Conservation (phyloP, 1,140 invertebrate genomes). For the Temnothorax nylanderi region DNA sequence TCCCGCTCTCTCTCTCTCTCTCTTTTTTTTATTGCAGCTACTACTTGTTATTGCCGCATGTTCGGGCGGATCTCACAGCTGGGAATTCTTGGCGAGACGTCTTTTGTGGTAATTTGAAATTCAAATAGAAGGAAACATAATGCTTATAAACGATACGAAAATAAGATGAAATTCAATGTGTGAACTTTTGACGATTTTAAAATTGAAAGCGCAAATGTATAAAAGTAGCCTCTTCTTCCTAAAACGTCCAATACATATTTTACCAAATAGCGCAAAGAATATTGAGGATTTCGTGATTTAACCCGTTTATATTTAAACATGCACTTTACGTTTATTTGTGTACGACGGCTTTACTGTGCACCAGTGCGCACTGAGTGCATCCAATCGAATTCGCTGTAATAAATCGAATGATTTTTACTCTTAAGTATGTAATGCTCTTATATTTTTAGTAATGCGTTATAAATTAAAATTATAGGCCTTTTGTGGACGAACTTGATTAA, state of each 20-base stretch:
- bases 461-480: neutral
- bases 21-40: slow-evolving; percentile 17
- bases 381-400: neutral
- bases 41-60: slow-evolving; percentile 44
- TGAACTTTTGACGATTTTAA: neutral
- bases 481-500: neutral
- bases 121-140: slow-evolving; percentile 14
- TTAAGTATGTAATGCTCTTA: neutral
- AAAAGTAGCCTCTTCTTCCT: neutral
- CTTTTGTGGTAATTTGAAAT: slow-evolving; percentile 39
- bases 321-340: too few species aligned
- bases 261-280: too few species aligned
- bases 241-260: too few species aligned
- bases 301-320: too few species aligned
- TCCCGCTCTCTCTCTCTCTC: neutral
- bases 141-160: slow-evolving; percentile 30
- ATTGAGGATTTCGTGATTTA: too few species aligned
- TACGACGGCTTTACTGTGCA: too few species aligned
- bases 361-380: too few species aligned
- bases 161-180: slow-evolving; percentile 31
- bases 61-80: neutral
- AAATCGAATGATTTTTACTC: neutral
- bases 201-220: slow-evolving; percentile 5
- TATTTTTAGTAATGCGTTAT: neutral
- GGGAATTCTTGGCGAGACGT: slow-evolving; percentile 9